Percentiles rank a stretch among this genome's conserved stretches.
phyloP scores from a whole-genome alignment of 37 sponge, comb jelly and placozoan species.

The Halisarca cf. caerulea region DNA sequence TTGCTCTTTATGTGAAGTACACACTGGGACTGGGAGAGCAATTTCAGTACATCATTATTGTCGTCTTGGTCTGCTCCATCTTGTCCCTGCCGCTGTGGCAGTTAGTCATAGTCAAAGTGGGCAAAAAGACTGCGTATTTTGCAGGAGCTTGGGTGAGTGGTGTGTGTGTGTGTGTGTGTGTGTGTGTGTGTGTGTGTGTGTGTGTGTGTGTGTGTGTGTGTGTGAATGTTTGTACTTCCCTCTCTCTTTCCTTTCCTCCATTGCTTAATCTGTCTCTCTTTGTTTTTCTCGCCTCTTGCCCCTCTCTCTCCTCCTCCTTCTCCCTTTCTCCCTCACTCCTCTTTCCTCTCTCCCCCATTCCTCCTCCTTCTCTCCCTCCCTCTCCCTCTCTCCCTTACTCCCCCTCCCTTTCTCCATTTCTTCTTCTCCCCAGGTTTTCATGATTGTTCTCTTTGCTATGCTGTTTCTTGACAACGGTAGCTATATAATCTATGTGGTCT shows the following conservation, averaged over 20 bases:
- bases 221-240: not conserved
- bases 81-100: conserved; percentile 83
- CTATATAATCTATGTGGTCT: conserved; percentile 26
- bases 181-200: not conserved
- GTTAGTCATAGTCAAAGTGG: conserved; percentile 49
- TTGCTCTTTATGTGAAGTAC: conserved; percentile 73
- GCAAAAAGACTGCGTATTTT: conserved; percentile 70
- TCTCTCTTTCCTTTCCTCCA: no score
- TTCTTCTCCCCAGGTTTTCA: conserved; percentile 14
- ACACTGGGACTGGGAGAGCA: conserved; percentile 47
- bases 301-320: not conserved
- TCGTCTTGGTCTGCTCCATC: conserved; percentile 47
- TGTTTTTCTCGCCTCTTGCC: no score
- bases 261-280: no score
- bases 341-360: no score
- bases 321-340: not conserved
- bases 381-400: not conserved
- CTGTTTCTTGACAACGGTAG: conserved; percentile 43
- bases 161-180: not conserved
- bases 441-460: conserved; percentile 16
- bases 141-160: conserved; percentile 55
- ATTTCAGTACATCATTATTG: conserved; percentile 76
- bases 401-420: not conserved
- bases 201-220: not conserved
- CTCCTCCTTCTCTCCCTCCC: not conserved